Percentiles rank a stretch among this genome's conserved stretches.
Conservation (phyloP, 92 coral and sea anemone genomes). For the Micromussa lordhowensis region DNA sequence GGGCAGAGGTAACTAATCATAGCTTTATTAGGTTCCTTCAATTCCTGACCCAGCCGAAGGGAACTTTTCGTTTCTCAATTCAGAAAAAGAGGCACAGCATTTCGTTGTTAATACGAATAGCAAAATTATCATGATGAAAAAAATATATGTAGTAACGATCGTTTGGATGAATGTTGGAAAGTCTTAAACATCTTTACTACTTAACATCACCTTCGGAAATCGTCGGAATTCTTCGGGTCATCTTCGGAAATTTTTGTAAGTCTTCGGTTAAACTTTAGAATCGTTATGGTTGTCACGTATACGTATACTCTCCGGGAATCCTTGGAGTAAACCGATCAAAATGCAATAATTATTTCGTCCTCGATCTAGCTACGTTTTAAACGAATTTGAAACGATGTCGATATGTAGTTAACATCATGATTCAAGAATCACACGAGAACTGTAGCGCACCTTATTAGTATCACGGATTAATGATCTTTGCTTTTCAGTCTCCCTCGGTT, state of each 20-base stretch:
- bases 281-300: background rate
- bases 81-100: too few relatives aligned
- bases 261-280: background rate
- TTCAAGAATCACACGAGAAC: too few relatives aligned
- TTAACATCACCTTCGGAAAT: background rate
- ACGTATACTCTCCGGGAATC: background rate
- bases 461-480: background rate
- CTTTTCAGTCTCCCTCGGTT: constrained; percentile 26
- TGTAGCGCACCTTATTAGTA: too few relatives aligned
- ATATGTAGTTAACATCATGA: too few relatives aligned
- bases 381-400: too few relatives aligned
- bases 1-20: constrained; percentile 11
- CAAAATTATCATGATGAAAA: background rate
- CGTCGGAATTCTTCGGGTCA: background rate
- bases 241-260: background rate
- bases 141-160: background rate
- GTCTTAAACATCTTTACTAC: background rate
- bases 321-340: background rate
- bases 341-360: background rate
- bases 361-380: too few relatives aligned
- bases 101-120: too few relatives aligned
- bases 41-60: background rate
- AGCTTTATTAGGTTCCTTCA: background rate
- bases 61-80: background rate
- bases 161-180: background rate